A percentile compares a stretch with the other conserved stretches of the same genome.
These are phyloP conservation scores for Scyliorhinus canicula DNA, from an alignment of 2,797 vertebrate species.

Conservation along the genomic window DNA sequence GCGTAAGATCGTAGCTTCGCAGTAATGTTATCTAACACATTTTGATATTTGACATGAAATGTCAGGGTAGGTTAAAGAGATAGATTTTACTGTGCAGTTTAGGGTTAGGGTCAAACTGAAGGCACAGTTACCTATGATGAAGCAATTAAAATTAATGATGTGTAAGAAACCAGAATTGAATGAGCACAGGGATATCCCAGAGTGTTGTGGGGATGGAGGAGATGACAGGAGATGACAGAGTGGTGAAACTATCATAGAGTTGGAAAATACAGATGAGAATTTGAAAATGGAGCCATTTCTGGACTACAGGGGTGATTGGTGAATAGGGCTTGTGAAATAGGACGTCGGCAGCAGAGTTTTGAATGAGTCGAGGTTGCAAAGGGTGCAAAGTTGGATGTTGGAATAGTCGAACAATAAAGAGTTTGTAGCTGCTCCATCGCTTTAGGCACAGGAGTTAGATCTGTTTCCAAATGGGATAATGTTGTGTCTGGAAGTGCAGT, in stretches of 20 bases:
- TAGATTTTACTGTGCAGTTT: background rate
- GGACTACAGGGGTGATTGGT: background rate
- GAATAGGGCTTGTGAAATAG: background rate
- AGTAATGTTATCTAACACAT: background rate
- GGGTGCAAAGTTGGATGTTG: background rate
- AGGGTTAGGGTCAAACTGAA: background rate
- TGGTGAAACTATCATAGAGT: background rate
- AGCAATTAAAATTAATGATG: background rate
- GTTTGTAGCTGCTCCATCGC: background rate
- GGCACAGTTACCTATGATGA: too few relatives aligned
- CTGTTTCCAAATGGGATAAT: background rate
- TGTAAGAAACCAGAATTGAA: background rate
- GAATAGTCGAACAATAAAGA: background rate
- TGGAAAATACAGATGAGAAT: background rate
- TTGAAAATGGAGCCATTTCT: background rate
- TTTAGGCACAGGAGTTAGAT: background rate
- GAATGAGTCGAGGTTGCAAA: background rate
- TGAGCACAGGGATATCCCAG: too few relatives aligned
- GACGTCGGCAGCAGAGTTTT: background rate
- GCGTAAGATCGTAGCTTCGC: background rate
- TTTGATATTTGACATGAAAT: background rate
- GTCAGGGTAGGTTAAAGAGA: background rate
- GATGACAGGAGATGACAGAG: too few relatives aligned
- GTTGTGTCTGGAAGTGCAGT: background rate
- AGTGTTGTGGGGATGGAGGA: background rate